Percentiles rank a stretch among this genome's conserved stretches.
Conservation (phyloP, 2,888 invertebrate genomes). For the Pinctada fucata region DNA sequence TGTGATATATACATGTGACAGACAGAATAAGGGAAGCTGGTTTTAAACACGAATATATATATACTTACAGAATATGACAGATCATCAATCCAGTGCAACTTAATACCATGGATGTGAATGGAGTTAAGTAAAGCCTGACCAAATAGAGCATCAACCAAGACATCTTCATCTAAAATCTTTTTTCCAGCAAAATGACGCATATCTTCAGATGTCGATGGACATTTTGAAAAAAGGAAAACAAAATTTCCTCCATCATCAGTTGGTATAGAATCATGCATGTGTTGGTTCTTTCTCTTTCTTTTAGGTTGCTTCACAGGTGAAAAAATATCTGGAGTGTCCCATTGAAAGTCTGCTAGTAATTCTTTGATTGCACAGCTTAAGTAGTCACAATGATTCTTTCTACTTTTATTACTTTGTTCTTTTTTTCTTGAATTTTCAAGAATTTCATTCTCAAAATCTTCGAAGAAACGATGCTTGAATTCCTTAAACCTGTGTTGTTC, state of each 20-base stretch:
- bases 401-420: not conserved
- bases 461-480: constrained; percentile 63
- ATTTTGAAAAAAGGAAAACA: constrained; percentile 59
- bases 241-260: constrained; percentile 41
- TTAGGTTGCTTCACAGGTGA: constrained; percentile 60
- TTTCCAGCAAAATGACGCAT: constrained; percentile 63
- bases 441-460: constrained; percentile 67
- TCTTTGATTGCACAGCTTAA: constrained; percentile 62
- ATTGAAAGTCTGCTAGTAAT: constrained; percentile 64
- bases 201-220: constrained; percentile 52
- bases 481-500: constrained; percentile 56
- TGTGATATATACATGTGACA: too few relatives aligned
- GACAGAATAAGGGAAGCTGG: too few relatives aligned
- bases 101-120: constrained; percentile 50
- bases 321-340: constrained; percentile 64
- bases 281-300: constrained; percentile 22
- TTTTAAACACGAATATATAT: too few relatives aligned
- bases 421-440: constrained; percentile 43
- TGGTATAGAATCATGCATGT: too few relatives aligned
- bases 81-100: constrained; percentile 65
- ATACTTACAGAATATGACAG: constrained; percentile 8
- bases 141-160: constrained; percentile 62
- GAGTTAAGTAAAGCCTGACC: constrained; percentile 43
- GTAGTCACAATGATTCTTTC: constrained; percentile 42
- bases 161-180: constrained; percentile 64